Evolutionary conservation across 2,797 vertebrate species (phyloP), one percentile per base, ranked within the genome.

Genomic region (Anisognathus igniventris): DNA sequence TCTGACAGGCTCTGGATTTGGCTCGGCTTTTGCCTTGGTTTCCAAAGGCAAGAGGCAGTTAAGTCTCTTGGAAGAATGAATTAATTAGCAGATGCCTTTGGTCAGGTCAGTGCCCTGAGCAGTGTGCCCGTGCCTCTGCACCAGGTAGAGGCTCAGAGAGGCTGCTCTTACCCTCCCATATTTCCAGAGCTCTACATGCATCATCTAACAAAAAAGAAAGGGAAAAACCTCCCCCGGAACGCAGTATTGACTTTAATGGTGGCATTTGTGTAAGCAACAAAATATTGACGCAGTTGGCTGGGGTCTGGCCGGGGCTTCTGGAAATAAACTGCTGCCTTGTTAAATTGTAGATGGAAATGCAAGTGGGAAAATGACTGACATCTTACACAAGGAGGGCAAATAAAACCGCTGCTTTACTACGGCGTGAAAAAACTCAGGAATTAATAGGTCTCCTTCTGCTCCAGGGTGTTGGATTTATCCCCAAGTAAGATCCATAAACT

Each of bases 281-380:
- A 97, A 97, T 97, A 97, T 97, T 97, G 92, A 93, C 94, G 96
- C 61, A 96, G 97, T 97, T 95, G 96, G 96, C 95, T 84, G 45
- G 79, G 96, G 86, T 92, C 96, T 95, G 94, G 74, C 95, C 48
- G 53, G 79, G 72, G 44, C 94, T 95, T 70, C 96, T 96, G 95
- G 97, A 97, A 97, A 98, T 97, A 97, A 98, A 96, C 96, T 94
- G 93, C 91, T 92, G 95, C 96, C 97, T 98, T 98, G 97, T 98
- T 97, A 95, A 97, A 85, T 44, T 9, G 84, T 72, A 58, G 87
- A 91, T 94, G 93, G 94, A 96, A 94, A 96, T 76, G 90, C 50
- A 42, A 94, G 97, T 37, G 96, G 97, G 92, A 94, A 97, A 95
- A 96, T 96, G 96, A 96, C 96, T 93, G 96, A 94, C 97, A 96